These are phyloP conservation scores for Drosophila putrida DNA, from an alignment of 2,888 invertebrate species.

Conservation along the genomic window DNA sequence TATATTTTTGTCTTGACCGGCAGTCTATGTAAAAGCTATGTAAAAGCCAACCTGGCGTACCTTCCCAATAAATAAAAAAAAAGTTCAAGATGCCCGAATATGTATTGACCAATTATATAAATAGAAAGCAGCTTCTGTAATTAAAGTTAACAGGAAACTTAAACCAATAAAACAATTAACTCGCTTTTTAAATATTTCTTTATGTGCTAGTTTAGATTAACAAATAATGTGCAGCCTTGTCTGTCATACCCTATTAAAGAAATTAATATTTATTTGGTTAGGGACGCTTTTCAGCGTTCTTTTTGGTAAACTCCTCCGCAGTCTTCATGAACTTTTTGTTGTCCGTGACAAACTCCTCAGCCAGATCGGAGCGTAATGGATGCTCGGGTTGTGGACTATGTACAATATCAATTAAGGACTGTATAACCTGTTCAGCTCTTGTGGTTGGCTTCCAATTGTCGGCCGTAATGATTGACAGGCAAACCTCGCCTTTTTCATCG, in stretches of 20 bases:
- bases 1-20: not conserved
- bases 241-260: conserved; percentile 3
- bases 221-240: conserved; percentile 13
- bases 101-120: not conserved
- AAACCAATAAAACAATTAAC: conserved; percentile 1
- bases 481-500: conserved; percentile 99
- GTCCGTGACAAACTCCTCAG: conserved; percentile 98
- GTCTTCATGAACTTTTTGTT: conserved; percentile 98
- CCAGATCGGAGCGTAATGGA: conserved; percentile 97
- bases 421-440: conserved; percentile 99
- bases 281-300: conserved; percentile 98
- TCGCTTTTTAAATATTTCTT: conserved; percentile 7
- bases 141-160: not conserved
- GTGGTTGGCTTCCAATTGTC: conserved; percentile 99
- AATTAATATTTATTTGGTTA: conserved; percentile 85
- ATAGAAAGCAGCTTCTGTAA: not conserved
- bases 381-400: conserved; percentile 99
- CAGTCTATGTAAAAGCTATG: no score
- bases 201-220: conserved; percentile 24
- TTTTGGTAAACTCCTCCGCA: conserved; percentile 99
- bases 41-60: no score
- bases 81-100: not conserved
- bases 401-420: conserved; percentile 97
- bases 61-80: no score
- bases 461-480: conserved; percentile 97